Conservation (phyloP, 1,140 invertebrate genomes). For the Apis dorsata region DNA sequence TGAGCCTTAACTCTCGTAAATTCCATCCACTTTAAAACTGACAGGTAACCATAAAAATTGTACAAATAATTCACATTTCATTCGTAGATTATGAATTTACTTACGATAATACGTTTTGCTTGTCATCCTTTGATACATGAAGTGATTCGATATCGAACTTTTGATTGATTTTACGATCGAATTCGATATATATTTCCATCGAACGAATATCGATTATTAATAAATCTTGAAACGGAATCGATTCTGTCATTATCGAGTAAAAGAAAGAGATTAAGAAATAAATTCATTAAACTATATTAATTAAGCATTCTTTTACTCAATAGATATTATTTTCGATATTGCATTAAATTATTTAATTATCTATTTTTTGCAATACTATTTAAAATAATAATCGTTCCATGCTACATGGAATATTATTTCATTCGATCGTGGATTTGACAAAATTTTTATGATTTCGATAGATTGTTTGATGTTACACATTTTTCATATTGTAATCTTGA, state of each 20-base stretch:
- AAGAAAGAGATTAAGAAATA: background rate
- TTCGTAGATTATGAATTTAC: constrained; percentile 16
- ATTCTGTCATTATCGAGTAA: background rate
- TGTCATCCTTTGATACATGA: constrained; percentile 1
- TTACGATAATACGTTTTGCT: constrained; percentile 23
- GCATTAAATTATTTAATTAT: background rate
- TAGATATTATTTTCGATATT: background rate
- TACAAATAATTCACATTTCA: constrained; percentile 43
- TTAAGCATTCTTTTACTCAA: background rate
- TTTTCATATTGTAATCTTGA: background rate
- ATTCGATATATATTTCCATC: background rate
- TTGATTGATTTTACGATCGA: background rate
- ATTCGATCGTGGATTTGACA: background rate
- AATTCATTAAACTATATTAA: background rate
- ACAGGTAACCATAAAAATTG: constrained; percentile 44
- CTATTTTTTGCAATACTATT: background rate
- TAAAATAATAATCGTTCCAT: background rate
- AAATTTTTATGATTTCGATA: too few relatives aligned
- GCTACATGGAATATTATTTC: background rate
- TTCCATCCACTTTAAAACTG: background rate
- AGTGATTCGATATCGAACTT: background rate
- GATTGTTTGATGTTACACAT: background rate
- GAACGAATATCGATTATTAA: background rate
- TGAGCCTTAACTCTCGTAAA: constrained; percentile 39
- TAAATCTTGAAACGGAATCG: background rate